Conservation (phyloP, 2,888 invertebrate genomes). For the Drosophila cognata region DNA sequence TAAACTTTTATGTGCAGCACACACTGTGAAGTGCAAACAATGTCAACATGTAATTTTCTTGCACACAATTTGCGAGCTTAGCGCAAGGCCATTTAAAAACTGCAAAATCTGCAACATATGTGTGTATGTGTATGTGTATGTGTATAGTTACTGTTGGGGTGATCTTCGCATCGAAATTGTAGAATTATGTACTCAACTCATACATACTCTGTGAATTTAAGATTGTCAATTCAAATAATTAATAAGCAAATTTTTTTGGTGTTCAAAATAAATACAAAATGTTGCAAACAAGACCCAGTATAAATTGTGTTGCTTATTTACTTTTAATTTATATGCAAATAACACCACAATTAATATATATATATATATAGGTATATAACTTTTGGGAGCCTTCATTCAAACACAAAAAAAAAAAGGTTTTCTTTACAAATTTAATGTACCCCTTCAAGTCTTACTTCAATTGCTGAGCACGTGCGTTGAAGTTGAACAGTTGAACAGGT, state of each 20-base stretch:
- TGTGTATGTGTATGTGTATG: background rate
- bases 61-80: slow-evolving; percentile 52
- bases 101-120: background rate
- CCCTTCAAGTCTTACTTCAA: slow-evolving; percentile 45
- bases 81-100: slow-evolving; percentile 50
- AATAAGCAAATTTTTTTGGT: background rate
- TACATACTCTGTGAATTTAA: background rate
- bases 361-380: background rate
- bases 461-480: slow-evolving; percentile 64
- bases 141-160: background rate
- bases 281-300: background rate
- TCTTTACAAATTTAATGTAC: slow-evolving; percentile 31
- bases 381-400: slow-evolving; percentile 17
- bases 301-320: background rate
- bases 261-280: background rate
- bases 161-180: background rate
- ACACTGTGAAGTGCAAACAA: slow-evolving; percentile 54
- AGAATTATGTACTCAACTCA: background rate
- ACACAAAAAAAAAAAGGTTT: slow-evolving; percentile 47
- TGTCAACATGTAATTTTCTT: slow-evolving; percentile 59
- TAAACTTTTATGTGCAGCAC: slow-evolving; percentile 46
- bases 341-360: background rate
- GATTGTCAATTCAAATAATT: background rate
- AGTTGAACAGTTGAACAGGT: slow-evolving; percentile 59
- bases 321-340: background rate